Percentiles rank a stretch among this genome's conserved stretches.
Conservation (phyloP, 1,140 invertebrate species). For the Drosophila kohkoa region DNA sequence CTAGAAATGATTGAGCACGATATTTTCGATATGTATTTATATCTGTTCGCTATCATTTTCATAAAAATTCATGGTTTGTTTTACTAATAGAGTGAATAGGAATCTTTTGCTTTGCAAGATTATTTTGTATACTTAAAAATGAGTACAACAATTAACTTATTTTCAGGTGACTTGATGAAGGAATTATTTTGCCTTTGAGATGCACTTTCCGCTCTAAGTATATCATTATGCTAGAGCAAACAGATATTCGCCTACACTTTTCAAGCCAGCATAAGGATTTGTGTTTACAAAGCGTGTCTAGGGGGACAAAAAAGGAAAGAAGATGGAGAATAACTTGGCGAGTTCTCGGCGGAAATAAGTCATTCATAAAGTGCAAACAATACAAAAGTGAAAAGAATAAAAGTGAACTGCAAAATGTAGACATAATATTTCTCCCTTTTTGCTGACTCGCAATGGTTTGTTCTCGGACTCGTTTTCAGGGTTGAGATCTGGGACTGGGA, state of each 20-base stretch:
- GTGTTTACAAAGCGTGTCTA: background rate
- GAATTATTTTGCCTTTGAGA: background rate
- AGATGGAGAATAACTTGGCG: background rate
- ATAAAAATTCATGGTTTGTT: no score
- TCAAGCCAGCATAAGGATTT: background rate
- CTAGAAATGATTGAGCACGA: no score
- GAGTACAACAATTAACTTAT: no score
- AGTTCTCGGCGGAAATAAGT: constrained; percentile 39
- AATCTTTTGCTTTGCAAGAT: no score
- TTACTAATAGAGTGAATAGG: no score
- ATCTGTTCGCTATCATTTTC: no score
- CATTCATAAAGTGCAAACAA: constrained; percentile 39
- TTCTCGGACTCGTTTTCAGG: background rate
- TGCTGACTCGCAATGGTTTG: constrained; percentile 37
- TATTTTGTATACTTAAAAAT: no score
- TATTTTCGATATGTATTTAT: no score
- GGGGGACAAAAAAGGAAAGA: background rate
- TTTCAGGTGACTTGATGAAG: no score
- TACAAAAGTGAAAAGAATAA: constrained; percentile 35
- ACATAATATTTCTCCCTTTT: constrained; percentile 47
- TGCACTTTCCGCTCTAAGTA: background rate
- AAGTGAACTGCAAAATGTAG: constrained; percentile 44
- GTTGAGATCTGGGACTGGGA: background rate
- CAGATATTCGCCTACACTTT: background rate
- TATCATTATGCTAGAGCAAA: constrained; percentile 12